These are phyloP conservation scores for Malthinus flaveolus DNA, from an alignment of 2,888 invertebrate genomes.

Conservation along the genomic window DNA sequence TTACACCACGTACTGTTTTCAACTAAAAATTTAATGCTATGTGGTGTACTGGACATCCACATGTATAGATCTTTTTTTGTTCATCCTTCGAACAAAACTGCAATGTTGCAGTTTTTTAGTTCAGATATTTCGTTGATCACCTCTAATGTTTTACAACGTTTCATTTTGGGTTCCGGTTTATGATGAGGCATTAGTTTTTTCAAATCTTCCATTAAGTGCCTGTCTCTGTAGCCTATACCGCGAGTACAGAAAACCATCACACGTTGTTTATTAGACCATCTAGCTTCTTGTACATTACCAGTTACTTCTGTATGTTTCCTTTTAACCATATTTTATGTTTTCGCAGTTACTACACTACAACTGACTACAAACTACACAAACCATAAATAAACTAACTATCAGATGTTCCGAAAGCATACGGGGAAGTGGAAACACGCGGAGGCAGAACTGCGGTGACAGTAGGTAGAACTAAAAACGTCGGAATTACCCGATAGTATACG, in stretches of 20 bases:
- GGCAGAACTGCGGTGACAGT: too few species aligned
- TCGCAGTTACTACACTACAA: too few species aligned
- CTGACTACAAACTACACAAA: too few species aligned
- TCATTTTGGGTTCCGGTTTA: constrained; percentile 92
- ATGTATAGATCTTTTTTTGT: constrained; percentile 91
- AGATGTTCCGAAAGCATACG: too few species aligned
- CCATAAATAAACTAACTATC: too few species aligned
- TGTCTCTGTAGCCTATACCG: constrained; percentile 88
- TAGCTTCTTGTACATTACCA: too few species aligned
- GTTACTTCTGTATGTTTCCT: too few species aligned
- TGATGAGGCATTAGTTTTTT: constrained; percentile 92
- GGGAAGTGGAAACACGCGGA: too few species aligned
- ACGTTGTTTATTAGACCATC: constrained; percentile 94
- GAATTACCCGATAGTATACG: too few species aligned
- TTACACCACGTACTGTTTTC: constrained; percentile 78
- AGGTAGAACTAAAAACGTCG: too few species aligned
- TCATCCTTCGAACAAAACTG: constrained; percentile 91
- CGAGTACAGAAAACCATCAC: constrained; percentile 93
- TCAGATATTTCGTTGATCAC: constrained; percentile 94
- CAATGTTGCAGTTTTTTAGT: constrained; percentile 97
- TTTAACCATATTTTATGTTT: too few species aligned
- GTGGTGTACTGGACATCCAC: constrained; percentile 87
- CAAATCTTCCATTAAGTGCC: constrained; percentile 95
- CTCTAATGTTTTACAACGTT: constrained; percentile 82
- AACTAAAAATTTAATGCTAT: constrained; percentile 89